Evolutionary conservation across 2,888 invertebrate species (phyloP).

Genomic region (Hyppa rectilinea): DNA sequence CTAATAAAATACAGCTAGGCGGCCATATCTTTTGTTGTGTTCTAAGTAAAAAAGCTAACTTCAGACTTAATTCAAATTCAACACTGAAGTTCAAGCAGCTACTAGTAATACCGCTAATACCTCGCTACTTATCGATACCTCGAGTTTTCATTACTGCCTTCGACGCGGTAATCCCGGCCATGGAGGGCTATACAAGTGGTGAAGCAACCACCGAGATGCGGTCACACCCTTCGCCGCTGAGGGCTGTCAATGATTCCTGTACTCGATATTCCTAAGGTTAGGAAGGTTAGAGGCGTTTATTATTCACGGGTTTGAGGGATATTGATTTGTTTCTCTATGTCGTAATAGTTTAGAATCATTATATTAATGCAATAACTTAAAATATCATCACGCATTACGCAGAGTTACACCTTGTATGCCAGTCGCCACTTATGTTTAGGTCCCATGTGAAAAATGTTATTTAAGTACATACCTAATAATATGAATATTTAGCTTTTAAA

Average conservation of each 20-base stretch:
- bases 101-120: conserved; percentile 13
- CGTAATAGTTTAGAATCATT: neutral
- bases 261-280: conserved; percentile 40
- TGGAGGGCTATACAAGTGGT: conserved; percentile 22
- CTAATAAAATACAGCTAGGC: neutral
- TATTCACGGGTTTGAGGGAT: conserved; percentile 12
- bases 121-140: conserved; percentile 14
- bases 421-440: too few relatives aligned
- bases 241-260: conserved; percentile 29
- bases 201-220: conserved; percentile 53
- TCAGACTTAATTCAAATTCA: neutral
- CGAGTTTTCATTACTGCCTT: conserved; percentile 49
- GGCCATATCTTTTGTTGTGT: neutral
- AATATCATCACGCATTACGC: neutral
- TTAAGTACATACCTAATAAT: too few relatives aligned
- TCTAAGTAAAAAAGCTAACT: neutral
- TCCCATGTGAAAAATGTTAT: neutral
- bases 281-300: conserved; percentile 26
- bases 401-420: neutral
- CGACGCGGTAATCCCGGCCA: conserved; percentile 5
- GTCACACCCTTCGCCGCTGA: conserved; percentile 46
- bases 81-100: neutral
- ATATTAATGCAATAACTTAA: neutral
- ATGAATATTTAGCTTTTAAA: too few relatives aligned
- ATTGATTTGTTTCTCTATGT: neutral